Evolutionary conservation across 2,888 invertebrate genomes (phyloP).

Genomic region (Cybosia mesomella): DNA sequence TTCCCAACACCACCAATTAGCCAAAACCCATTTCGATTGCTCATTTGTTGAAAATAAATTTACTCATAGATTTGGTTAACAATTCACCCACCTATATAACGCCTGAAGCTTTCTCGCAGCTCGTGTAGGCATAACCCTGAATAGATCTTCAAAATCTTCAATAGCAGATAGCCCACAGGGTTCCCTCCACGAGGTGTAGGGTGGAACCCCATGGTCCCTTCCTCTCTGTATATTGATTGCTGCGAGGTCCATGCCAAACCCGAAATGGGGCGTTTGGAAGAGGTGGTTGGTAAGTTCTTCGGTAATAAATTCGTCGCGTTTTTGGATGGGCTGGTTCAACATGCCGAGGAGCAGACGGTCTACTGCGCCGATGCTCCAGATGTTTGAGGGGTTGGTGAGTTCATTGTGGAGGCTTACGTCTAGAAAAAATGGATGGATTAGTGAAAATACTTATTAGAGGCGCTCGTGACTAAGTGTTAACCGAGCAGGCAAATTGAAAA

Average conservation of each 20-base stretch:
- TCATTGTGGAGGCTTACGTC: slow-evolving; percentile 94
- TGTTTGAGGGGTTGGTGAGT: slow-evolving; percentile 89
- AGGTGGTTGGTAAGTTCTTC: slow-evolving; percentile 94
- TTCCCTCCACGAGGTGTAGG: slow-evolving; percentile 93
- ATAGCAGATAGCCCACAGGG: slow-evolving; percentile 92
- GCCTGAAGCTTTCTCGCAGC: slow-evolving; percentile 88
- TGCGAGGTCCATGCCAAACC: slow-evolving; percentile 94
- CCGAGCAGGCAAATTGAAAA: no score
- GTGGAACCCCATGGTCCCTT: slow-evolving; percentile 94
- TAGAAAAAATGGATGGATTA: slow-evolving; percentile 62
- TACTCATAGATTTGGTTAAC: neutral
- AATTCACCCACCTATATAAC: slow-evolving; percentile 81
- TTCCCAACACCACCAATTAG: neutral
- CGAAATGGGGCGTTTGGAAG: slow-evolving; percentile 90
- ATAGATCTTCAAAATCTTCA: slow-evolving; percentile 90
- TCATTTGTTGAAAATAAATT: neutral
- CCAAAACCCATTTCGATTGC: neutral
- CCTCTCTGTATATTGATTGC: slow-evolving; percentile 95
- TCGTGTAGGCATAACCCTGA: slow-evolving; percentile 89
- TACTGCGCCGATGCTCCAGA: slow-evolving; percentile 93
- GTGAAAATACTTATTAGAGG: neutral
- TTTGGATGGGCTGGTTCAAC: slow-evolving; percentile 92
- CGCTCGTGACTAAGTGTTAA: neutral
- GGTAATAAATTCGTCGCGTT: slow-evolving; percentile 93
- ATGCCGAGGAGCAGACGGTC: slow-evolving; percentile 93